Evolutionary conservation across 1,140 invertebrate genomes (phyloP).

Genomic region (Sarcophaga peregrina): DNA sequence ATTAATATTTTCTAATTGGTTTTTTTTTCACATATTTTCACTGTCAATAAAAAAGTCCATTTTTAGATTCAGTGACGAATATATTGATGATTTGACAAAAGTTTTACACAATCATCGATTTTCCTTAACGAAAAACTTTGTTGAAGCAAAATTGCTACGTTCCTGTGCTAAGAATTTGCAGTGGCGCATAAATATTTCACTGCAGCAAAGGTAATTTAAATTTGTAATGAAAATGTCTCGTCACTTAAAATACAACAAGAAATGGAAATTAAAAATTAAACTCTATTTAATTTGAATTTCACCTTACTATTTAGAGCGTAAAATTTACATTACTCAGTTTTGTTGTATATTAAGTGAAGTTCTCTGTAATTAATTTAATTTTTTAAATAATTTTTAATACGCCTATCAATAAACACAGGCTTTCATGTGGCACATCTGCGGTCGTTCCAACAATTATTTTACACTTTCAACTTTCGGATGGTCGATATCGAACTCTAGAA

Average conservation of each 20-base stretch:
- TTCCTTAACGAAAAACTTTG: conserved; percentile 59
- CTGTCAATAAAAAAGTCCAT: not conserved
- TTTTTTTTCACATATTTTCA: not conserved
- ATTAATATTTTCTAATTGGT: too few relatives aligned
- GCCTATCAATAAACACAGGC: not conserved
- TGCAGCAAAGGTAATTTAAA: conserved; percentile 49
- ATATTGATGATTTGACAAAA: conserved; percentile 61
- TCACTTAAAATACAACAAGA: too few relatives aligned
- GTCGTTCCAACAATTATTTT: conserved; percentile 58
- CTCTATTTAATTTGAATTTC: too few relatives aligned
- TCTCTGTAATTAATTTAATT: too few relatives aligned
- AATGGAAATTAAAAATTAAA: too few relatives aligned
- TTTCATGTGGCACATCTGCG: not conserved
- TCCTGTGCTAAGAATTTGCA: conserved; percentile 60
- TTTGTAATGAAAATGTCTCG: too few relatives aligned
- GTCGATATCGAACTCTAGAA: conserved; percentile 58
- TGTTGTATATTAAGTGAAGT: too few relatives aligned
- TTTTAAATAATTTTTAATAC: not conserved
- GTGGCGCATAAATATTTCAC: conserved; percentile 64
- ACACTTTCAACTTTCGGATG: conserved; percentile 60
- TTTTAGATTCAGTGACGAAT: conserved; percentile 57
- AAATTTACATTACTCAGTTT: too few relatives aligned
- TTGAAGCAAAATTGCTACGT: conserved; percentile 59
- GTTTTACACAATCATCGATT: conserved; percentile 61
- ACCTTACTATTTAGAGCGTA: too few relatives aligned